phyloP scores from a whole-genome alignment of 2,888 invertebrate species.

The Ischnura elegans region DNA sequence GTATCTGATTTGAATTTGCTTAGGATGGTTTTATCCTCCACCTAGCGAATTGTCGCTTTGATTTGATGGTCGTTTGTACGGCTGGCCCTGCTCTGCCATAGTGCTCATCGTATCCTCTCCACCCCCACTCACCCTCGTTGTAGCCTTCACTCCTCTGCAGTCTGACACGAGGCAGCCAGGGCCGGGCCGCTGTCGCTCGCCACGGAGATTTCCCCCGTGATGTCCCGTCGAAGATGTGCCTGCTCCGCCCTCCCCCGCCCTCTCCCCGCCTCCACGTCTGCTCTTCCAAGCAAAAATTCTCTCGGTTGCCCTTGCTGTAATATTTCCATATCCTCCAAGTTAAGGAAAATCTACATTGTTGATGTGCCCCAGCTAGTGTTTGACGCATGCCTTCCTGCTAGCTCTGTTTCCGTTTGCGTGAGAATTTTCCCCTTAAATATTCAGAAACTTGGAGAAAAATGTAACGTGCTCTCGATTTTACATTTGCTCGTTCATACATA shows the following conservation, averaged over 20 bases:
- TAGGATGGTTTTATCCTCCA: no score
- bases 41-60: no score
- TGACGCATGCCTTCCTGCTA: not conserved
- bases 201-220: constrained; percentile 52
- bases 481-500: no score
- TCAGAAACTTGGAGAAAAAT: no score
- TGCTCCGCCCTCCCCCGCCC: not conserved
- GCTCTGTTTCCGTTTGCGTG: not conserved
- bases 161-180: not conserved
- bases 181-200: constrained; percentile 17
- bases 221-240: not conserved
- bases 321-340: not conserved
- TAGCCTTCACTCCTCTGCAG: not conserved
- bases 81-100: no score
- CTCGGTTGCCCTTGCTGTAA: not conserved
- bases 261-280: not conserved
- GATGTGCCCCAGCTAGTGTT: not conserved
- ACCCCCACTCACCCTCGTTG: not conserved
- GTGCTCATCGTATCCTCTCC: no score
- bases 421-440: no score
- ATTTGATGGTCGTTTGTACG: no score
- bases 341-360: not conserved
- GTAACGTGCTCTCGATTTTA: no score
- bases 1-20: no score
- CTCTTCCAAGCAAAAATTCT: not conserved